Base-by-base conservation (phyloP, 2,888 invertebrate genomes). In the Amphipoea oculea region DNA sequence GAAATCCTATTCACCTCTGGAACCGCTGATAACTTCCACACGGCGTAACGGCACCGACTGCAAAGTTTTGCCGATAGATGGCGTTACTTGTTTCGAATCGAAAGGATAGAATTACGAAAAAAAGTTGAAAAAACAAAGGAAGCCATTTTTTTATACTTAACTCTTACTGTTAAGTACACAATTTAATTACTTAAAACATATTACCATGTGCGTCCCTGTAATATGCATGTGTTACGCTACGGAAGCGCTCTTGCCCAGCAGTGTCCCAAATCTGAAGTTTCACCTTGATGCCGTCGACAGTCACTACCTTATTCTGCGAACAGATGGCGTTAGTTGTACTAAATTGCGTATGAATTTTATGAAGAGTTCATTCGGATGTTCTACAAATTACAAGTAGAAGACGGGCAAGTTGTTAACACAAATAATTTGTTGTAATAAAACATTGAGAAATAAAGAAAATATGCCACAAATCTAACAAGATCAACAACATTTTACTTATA, bases 221-320 rank as follows among this genome's bases (percentile, higher is more conserved):
- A 94, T 99, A 99, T 14, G 99, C 99, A 92, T 99, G 99, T 17
- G 99, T 99, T 54, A 99, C 99, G 95, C 99, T 99, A 85, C 99
- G 98, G 94, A 99, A 99, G 91, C 99, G 97, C 95, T 99, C 99
- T 93, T 99, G 99, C 0, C 99, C 99, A 3, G 99, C 99, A 4
- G 99, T 99, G 97, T 99, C 99, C 99, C 99, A 99, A 93, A 99
- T 99, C 97, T 99, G 99, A 90, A 99, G 97, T 95, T 99, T 99
- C 82, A 99, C 99, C 95, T 98, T 98, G 81, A 98, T 97, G 88
- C 98, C 98, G 93, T 98, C 99, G 68, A 99, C 98, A 69, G 98
- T 97, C 62, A 99, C 98, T 92, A 98, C 98, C 97, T 99, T 99
- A 94, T 98, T 99, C 98, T 98, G 97, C 84, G 91, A 92, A 96